phyloP scores from a whole-genome alignment of 2,113 vertebrate genomes.

The Tricholaema leucomelas region DNA sequence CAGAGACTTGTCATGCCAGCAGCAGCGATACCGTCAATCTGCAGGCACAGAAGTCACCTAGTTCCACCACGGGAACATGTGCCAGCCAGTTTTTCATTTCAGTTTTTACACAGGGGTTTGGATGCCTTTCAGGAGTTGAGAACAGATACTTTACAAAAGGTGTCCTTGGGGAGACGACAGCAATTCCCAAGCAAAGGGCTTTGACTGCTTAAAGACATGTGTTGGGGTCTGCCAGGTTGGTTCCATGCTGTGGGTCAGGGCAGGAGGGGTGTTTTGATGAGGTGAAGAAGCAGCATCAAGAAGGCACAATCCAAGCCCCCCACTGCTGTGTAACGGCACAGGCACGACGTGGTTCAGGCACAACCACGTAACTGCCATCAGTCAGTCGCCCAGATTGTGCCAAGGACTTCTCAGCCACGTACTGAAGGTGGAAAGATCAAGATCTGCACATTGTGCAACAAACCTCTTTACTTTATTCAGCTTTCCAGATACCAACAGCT shows the following conservation, averaged over 20 bases:
- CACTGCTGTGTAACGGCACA: neutral
- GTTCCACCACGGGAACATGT: neutral
- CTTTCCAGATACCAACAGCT: neutral
- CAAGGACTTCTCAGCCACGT: neutral
- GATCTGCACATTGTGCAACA: neutral
- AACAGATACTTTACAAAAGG: neutral
- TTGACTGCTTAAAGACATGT: neutral
- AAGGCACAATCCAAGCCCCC: neutral
- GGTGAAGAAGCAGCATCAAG: neutral
- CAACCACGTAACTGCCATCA: neutral
- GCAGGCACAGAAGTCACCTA: conserved; percentile 45
- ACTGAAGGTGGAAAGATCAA: neutral
- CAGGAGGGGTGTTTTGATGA: neutral
- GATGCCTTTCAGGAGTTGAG: conserved; percentile 37
- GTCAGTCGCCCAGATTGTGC: neutral
- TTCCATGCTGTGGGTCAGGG: neutral
- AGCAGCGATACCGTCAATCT: conserved; percentile 42
- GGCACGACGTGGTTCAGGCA: neutral
- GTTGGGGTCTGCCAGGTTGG: neutral
- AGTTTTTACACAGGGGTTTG: conserved; percentile 47
- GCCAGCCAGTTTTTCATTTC: conserved; percentile 45
- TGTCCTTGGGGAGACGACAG: conserved; percentile 23
- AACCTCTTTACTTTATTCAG: neutral
- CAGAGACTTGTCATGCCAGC: conserved; percentile 42
- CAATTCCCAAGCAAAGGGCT: neutral